Evolutionary conservation across 2,113 vertebrate species (phyloP).

Genomic region (Dipodomys stephensi): DNA sequence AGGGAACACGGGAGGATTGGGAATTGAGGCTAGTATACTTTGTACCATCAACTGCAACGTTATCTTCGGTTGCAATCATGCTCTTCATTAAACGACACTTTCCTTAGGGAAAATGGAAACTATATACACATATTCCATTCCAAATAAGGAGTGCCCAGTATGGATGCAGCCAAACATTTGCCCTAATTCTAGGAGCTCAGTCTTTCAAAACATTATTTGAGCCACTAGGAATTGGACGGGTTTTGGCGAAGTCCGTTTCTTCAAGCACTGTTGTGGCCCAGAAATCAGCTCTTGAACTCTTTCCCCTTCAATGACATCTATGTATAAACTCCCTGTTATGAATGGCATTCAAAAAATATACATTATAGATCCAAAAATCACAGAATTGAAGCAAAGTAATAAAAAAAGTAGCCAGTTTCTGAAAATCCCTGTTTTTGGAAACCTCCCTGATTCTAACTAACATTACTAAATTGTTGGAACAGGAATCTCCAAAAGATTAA

Average conservation of each 20-base stretch:
- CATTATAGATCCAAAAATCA: background rate
- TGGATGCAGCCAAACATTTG: background rate
- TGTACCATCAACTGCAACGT: background rate
- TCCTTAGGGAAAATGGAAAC: background rate
- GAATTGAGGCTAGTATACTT: background rate
- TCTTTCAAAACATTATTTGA: background rate
- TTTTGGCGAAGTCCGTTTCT: background rate
- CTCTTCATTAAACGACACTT: background rate
- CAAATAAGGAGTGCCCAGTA: background rate
- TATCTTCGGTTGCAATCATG: background rate
- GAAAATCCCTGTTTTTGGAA: background rate
- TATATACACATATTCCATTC: background rate
- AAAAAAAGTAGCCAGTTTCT: background rate
- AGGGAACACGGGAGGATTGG: background rate
- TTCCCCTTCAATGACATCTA: background rate
- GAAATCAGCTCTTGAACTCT: background rate
- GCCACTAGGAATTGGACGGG: background rate
- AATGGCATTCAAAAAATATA: background rate
- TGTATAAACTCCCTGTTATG: background rate
- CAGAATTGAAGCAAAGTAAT: background rate
- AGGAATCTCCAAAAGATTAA: slow-evolving; percentile 10
- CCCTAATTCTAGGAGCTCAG: background rate
- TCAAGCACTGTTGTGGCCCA: background rate
- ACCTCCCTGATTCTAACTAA: background rate
- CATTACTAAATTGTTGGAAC: background rate